Evolutionary conservation across 2,888 invertebrate genomes (phyloP), one percentile per base, ranked within the genome.

Genomic region (Drosophila pullipes): DNA sequence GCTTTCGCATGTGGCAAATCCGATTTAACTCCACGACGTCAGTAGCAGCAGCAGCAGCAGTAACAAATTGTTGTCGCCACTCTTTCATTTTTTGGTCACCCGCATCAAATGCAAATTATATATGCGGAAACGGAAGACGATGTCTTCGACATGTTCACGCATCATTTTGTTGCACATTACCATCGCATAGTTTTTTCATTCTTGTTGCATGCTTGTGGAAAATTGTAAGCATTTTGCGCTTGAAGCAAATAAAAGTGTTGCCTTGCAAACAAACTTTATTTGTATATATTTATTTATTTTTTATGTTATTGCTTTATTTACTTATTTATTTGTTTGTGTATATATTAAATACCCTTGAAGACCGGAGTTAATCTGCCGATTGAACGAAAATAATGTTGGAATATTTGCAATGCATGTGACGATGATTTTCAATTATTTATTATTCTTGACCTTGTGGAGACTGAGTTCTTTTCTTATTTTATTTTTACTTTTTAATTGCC

Each of bases 71-170:
- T 54, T 47, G 3, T 30, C 25, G 44, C 30, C 6, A n/a, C 13
- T 44, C 28, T 28, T 44, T 39, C 25, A 49, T 63, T 52, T 57
- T 60, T 60, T 57, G 25, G 11, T 11, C 39, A 39, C 6, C 25
- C n/a, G 28, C 39, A 58, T 41, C 50, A 60, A 49, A 62, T 55
- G 71, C 65, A 71, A 76, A 71, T 52, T 71, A 47, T 35, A 54
- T 33, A 44, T 30, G 47, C 22, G 44, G 50, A 10, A 33, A 25
- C 35, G 22, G 16, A 62, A n/a, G 18, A 31, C 30, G 44, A 22
- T 16, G 35, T 54, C 35, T 25, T 35, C 35, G 35, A 35, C 52
- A 31, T 52, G 25, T 49, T 41, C n/a, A 28, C 5, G 47, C 33
- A 69, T 49, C 25, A 25, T 25, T 25, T 25, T 25, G 62, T 54